These are phyloP conservation scores for Coluber constrictor DNA, from an alignment of 2,797 vertebrate species.

Conservation along the genomic window DNA sequence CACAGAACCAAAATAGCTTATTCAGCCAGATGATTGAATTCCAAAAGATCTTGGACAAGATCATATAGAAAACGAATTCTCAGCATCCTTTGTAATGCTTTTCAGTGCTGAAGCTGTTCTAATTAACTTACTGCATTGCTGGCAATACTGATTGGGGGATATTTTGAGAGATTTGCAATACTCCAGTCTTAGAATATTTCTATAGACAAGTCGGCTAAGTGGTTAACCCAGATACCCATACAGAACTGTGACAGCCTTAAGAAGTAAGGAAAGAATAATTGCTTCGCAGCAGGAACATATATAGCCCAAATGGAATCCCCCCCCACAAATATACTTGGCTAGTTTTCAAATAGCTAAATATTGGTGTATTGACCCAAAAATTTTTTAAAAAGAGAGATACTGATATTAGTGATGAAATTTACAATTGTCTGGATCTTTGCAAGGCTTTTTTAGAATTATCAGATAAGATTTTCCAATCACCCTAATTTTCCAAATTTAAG, in stretches of 20 bases:
- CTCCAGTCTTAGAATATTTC: neutral
- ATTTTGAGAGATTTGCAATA: neutral
- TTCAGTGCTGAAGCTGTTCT: neutral
- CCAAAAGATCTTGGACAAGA: neutral
- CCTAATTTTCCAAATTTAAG: neutral
- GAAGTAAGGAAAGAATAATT: conserved; percentile 13
- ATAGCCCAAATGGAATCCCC: neutral
- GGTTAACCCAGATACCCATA: conserved; percentile 2
- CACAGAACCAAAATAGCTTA: neutral
- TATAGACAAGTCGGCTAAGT: neutral
- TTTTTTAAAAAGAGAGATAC: neutral
- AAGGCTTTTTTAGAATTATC: neutral
- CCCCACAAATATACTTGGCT: neutral
- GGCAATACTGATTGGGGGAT: neutral
- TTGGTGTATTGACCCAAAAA: neutral
- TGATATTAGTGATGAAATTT: neutral
- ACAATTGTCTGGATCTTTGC: neutral
- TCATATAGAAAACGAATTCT: neutral
- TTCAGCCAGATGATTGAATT: neutral
- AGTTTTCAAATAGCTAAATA: neutral
- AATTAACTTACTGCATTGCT: conserved; percentile 50
- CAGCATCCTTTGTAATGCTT: neutral
- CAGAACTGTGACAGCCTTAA: neutral
- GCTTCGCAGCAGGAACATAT: conserved; percentile 24
- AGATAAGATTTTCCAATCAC: neutral